Percentiles rank a stretch among this genome's conserved stretches.
Evolutionary conservation across 2,113 vertebrate species (phyloP).

Genomic region (Phyllopteryx taeniolatus): DNA sequence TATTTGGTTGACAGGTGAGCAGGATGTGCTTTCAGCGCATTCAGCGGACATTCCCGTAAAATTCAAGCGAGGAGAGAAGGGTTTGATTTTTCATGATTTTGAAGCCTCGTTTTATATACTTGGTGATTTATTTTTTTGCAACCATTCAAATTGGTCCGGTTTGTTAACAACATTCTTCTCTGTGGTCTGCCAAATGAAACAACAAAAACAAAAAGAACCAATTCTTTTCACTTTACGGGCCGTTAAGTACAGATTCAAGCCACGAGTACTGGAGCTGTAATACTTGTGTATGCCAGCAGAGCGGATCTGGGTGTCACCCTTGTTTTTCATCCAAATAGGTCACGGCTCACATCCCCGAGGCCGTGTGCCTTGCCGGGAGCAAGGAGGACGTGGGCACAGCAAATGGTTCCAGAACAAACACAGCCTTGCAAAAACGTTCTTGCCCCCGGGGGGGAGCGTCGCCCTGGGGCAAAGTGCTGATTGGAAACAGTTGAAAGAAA

Average conservation of each 20-base stretch:
- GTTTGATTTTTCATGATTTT: too few species aligned
- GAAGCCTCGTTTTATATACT: too few species aligned
- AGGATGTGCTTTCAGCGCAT: too few species aligned
- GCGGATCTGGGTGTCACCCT: constrained; percentile 51
- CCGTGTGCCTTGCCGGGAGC: constrained; percentile 56
- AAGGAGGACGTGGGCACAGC: constrained; percentile 44
- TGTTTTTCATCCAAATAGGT: constrained; percentile 64
- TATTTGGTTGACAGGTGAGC: too few species aligned
- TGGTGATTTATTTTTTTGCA: background rate
- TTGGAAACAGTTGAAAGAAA: constrained; percentile 68
- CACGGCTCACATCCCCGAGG: constrained; percentile 33
- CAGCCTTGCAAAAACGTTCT: constrained; percentile 48
- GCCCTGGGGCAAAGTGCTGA: constrained; percentile 47
- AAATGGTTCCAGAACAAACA: constrained; percentile 69
- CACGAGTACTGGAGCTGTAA: constrained; percentile 3
- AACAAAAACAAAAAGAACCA: too few species aligned
- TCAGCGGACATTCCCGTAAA: too few species aligned
- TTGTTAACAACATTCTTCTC: background rate
- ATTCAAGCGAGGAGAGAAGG: too few species aligned
- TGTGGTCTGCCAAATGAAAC: background rate
- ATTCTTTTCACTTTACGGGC: background rate
- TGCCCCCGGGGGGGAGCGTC: constrained; percentile 44
- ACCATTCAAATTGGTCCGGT: background rate
- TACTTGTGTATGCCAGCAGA: constrained; percentile 35
- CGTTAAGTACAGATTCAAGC: background rate